Evolutionary conservation across 2,888 invertebrate species (phyloP).

Genomic region (Watsonalla binaria): DNA sequence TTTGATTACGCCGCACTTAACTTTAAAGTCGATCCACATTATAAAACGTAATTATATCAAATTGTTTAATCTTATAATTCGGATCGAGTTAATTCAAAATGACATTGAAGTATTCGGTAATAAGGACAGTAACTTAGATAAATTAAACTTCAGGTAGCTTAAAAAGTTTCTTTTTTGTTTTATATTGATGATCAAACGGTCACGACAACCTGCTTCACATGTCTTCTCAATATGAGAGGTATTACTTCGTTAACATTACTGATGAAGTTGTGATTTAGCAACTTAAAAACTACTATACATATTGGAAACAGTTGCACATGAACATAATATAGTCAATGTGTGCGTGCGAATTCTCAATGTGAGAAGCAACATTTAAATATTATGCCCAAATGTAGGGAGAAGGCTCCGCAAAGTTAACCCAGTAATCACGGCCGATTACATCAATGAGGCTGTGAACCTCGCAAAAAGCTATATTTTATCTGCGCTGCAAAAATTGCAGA

Average conservation of each 20-base stretch:
- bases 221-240: background rate
- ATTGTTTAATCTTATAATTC: background rate
- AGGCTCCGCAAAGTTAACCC: no score
- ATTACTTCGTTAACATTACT: background rate
- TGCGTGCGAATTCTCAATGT: no score
- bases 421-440: no score
- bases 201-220: background rate
- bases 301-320: no score
- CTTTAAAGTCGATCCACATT: slow-evolving; percentile 20
- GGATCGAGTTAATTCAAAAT: background rate
- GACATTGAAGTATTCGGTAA: background rate
- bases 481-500: no score
- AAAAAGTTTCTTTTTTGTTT: no score
- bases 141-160: background rate
- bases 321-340: no score
- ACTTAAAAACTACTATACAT: no score
- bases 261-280: background rate
- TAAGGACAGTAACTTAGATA: background rate
- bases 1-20: slow-evolving; percentile 56
- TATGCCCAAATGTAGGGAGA: no score
- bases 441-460: no score
- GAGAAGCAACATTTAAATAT: no score
- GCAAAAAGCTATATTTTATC: no score
- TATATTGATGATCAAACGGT: background rate
- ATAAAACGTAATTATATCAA: slow-evolving; percentile 13